Conservation (phyloP, 1,140 invertebrate species). For the Carposina sasakii region DNA sequence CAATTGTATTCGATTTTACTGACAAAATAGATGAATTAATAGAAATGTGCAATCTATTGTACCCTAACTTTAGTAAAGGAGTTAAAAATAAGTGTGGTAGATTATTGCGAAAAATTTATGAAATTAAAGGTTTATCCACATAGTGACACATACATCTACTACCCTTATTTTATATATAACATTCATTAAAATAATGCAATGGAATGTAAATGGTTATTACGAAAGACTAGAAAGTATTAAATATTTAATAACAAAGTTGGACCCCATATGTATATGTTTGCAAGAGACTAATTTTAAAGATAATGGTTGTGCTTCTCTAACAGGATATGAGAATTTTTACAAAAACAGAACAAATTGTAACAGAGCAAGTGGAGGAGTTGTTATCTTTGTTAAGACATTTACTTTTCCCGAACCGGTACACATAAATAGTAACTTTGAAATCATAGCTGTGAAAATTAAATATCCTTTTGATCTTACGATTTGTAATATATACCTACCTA, state of each 20-base stretch:
- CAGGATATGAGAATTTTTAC: slow-evolving; percentile 17
- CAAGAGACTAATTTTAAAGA: slow-evolving; percentile 41
- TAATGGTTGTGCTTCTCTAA: slow-evolving; percentile 13
- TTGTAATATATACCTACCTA: slow-evolving; percentile 38
- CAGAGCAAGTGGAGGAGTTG: slow-evolving; percentile 34
- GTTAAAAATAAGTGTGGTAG: slow-evolving; percentile 28
- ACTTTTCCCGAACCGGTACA: slow-evolving; percentile 22
- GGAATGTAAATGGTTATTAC: slow-evolving; percentile 26
- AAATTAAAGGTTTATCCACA: slow-evolving; percentile 14
- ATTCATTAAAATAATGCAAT: slow-evolving; percentile 24
- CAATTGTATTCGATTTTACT: slow-evolving; percentile 21
- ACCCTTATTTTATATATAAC: background rate
- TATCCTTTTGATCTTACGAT: slow-evolving; percentile 20
- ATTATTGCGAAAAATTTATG: slow-evolving; percentile 21
- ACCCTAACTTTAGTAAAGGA: slow-evolving; percentile 20
- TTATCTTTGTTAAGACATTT: slow-evolving; percentile 26
- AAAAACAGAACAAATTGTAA: slow-evolving; percentile 24
- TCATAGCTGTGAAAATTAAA: slow-evolving; percentile 26
- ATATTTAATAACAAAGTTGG: slow-evolving; percentile 15
- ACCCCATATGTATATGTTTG: slow-evolving; percentile 26
- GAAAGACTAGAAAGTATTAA: slow-evolving; percentile 23
- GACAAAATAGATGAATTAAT: slow-evolving; percentile 20
- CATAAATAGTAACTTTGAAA: slow-evolving; percentile 32
- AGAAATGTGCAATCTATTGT: slow-evolving; percentile 17
- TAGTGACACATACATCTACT: slow-evolving; percentile 8